Percentiles rank a stretch among this genome's conserved stretches.
Conservation (phyloP, 2,113 vertebrate genomes). For the Phrynocephalus versicolor region DNA sequence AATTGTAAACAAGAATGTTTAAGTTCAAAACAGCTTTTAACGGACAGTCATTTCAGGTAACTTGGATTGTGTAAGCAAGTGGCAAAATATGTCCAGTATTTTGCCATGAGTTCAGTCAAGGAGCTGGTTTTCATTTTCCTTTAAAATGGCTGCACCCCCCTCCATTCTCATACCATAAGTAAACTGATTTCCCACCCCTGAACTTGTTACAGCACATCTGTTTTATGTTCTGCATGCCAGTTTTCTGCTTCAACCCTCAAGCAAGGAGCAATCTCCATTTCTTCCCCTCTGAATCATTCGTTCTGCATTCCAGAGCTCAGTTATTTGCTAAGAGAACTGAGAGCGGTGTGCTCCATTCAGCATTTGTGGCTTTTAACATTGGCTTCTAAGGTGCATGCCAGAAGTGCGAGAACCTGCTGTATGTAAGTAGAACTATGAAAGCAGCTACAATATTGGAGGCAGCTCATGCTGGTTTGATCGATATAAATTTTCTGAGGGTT, state of each 20-base stretch:
- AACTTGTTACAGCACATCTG: constrained; percentile 72
- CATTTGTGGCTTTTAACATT: constrained; percentile 1
- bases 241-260: constrained; percentile 57
- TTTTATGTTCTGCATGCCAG: constrained; percentile 64
- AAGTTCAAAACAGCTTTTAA: not conserved
- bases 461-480: constrained; percentile 13
- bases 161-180: not conserved
- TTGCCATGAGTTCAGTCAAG: constrained; percentile 5
- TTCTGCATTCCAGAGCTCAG: constrained; percentile 64
- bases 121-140: constrained; percentile 32
- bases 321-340: constrained; percentile 52
- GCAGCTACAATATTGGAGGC: not conserved
- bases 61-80: not conserved
- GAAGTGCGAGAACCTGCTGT: not conserved
- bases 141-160: constrained; percentile 21
- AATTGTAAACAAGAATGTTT: not conserved
- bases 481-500: not conserved
- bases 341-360: constrained; percentile 3
- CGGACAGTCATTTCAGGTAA: not conserved
- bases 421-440: not conserved
- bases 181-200: constrained; percentile 45
- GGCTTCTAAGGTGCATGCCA: not conserved
- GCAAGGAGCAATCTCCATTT: constrained; percentile 43
- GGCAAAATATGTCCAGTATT: not conserved
- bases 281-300: constrained; percentile 55